These are phyloP conservation scores for Cantharis rustica DNA, from an alignment of 2,888 invertebrate genomes.

Conservation along the genomic window DNA sequence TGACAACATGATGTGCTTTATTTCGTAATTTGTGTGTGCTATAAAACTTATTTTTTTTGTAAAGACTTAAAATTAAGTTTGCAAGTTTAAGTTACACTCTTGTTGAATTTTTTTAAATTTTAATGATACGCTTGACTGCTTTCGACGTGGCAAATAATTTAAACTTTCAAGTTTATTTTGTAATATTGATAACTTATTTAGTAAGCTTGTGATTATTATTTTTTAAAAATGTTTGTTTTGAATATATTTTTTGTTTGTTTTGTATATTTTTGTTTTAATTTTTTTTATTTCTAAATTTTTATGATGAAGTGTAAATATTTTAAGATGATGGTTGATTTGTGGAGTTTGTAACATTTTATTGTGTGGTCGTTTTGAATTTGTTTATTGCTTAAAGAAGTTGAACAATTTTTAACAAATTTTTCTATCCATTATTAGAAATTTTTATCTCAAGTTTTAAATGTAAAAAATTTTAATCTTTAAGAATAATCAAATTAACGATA, in stretches of 20 bases:
- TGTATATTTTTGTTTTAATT: constrained; percentile 5
- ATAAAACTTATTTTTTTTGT: background rate
- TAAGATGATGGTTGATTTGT: background rate
- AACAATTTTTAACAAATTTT: background rate
- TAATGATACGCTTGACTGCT: background rate
- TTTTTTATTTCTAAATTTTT: constrained; percentile 2
- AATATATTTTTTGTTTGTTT: background rate
- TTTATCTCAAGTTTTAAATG: background rate
- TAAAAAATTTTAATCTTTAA: background rate
- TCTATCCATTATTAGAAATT: background rate
- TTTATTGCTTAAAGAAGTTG: background rate
- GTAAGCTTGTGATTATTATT: background rate
- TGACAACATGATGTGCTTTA: background rate
- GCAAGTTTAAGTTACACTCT: background rate
- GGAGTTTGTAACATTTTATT: background rate
- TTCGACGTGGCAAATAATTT: background rate
- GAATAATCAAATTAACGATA: background rate
- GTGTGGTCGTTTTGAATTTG: background rate
- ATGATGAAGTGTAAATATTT: background rate
- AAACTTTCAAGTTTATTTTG: background rate
- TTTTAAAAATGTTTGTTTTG: background rate
- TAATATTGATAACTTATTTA: background rate
- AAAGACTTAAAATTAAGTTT: background rate
- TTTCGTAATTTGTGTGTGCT: background rate
- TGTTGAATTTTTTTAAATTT: background rate